These are phyloP conservation scores for Eriocheir sinensis DNA, from an alignment of 1,140 invertebrate species.

Conservation along the genomic window DNA sequence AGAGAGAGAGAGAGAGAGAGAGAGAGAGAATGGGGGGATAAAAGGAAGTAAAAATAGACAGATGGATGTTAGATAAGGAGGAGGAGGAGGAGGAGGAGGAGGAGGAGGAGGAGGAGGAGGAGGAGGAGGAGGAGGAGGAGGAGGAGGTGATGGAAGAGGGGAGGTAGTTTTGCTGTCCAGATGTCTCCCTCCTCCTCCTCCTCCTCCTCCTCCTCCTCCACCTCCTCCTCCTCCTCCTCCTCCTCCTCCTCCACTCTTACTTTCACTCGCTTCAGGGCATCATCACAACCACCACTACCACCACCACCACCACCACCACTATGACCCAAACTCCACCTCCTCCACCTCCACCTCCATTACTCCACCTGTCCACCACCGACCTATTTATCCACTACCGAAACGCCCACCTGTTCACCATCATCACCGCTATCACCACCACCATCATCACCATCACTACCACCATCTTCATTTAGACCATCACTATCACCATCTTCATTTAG, in stretches of 20 bases:
- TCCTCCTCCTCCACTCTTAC: not conserved
- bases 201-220: too few species aligned
- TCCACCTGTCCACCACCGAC: not conserved
- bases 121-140: conserved; percentile 41
- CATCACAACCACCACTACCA: not conserved
- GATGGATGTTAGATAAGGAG: not conserved
- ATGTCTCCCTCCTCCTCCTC: not conserved
- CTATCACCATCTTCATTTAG: not conserved
- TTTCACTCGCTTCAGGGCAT: not conserved
- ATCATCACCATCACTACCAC: not conserved
- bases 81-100: not conserved
- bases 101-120: conserved; percentile 45
- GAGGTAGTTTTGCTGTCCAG: not conserved
- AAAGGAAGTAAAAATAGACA: not conserved
- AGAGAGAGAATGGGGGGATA: conserved; percentile 3
- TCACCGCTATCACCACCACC: not conserved
- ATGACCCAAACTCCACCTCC: too few species aligned
- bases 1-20: conserved; percentile 40
- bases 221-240: not conserved
- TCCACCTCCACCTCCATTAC: not conserved
- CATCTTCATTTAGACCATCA: not conserved
- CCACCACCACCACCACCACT: not conserved
- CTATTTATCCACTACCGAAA: conserved; percentile 11
- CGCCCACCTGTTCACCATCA: not conserved
- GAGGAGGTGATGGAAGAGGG: not conserved